Evolutionary conservation across 2,888 invertebrate species (phyloP), one percentile per base, ranked within the genome.

Genomic region (Acanthopleura granulata): DNA sequence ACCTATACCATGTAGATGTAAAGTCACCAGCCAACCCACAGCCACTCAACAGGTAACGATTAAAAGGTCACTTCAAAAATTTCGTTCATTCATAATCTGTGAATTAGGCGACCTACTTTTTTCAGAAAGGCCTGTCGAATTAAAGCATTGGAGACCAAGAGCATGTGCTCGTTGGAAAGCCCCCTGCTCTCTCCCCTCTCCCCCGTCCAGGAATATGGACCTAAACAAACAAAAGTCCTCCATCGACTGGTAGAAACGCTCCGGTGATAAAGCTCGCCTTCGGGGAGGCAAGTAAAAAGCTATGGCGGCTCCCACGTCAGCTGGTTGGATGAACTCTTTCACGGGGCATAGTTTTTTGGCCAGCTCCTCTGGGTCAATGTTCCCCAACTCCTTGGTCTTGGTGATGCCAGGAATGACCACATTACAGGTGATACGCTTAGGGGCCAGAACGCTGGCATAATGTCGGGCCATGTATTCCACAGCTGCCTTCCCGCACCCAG

Each of bases 241-340:
- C 98, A 90, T 98, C 98, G 0, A 98, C 95, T 0, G 96, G 95
- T 40, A 98, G 83, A 77, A 94, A 94, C 12, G 93, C 95, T 6
- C 97, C 98, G 18, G 98, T 98, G 3, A 95, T 95, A 87, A 95
- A 97, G 83, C 95, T 95, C 6, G 96, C 94, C 62, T 82, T 80
- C 74, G 95, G 94, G 80, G 96, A 95, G 0, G 98, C 97, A 75
- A 99, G 92, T n/a, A n/a, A 91, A 97, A 99, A 0, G 94, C 94
- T 83, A 99, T 97, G 0, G 96, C 93, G 70, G 93, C 93, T 0
- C 98, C 97, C 0, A 97, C 96, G 91, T 98, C 97, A 18, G 93
- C 16, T 3, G 66, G 27, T 66, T 18, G 66, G 18, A 66, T 66
- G 22, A 66, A 3, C 25, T 22, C 25, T 14, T 66, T 66, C 66